Conservation (phyloP, 2,888 invertebrate species). For the Portevinia maculata region DNA sequence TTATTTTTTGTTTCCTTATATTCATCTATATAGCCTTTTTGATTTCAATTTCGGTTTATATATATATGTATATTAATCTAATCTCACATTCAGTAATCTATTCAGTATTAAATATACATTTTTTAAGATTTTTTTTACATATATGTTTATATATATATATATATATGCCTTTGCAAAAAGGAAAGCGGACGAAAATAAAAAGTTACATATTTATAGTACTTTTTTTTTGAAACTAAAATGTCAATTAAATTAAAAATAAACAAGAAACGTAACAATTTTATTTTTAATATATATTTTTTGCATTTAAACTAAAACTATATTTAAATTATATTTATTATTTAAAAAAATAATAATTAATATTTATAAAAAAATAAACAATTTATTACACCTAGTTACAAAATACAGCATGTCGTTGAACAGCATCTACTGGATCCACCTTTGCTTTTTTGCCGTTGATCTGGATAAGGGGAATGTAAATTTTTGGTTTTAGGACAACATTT, state of each 20-base stretch:
- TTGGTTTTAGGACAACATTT: neutral
- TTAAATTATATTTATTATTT: slow-evolving; percentile 58
- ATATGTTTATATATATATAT: slow-evolving; percentile 58
- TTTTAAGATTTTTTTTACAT: slow-evolving; percentile 49
- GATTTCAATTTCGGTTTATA: slow-evolving; percentile 52
- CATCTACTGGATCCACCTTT: slow-evolving; percentile 97
- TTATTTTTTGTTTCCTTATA: slow-evolving; percentile 44
- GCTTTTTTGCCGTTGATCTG: slow-evolving; percentile 98
- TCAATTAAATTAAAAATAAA: slow-evolving; percentile 55
- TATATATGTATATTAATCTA: slow-evolving; percentile 60
- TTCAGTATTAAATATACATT: slow-evolving; percentile 70
- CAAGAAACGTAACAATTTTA: slow-evolving; percentile 67
- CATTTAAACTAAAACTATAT: slow-evolving; percentile 58
- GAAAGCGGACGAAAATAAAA: slow-evolving; percentile 66
- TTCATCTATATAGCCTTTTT: slow-evolving; percentile 70
- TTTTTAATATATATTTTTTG: slow-evolving; percentile 27
- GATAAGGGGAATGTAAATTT: slow-evolving; percentile 82
- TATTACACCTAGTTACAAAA: slow-evolving; percentile 88
- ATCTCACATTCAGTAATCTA: slow-evolving; percentile 73
- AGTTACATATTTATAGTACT: slow-evolving; percentile 22
- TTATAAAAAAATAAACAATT: slow-evolving; percentile 70
- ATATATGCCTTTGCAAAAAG: slow-evolving; percentile 61
- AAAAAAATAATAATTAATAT: slow-evolving; percentile 51
- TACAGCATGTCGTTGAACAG: slow-evolving; percentile 96
- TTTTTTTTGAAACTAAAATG: slow-evolving; percentile 36